Evolutionary conservation across 2,797 vertebrate species (phyloP).

Genomic region (Enteromius paludinosus): DNA sequence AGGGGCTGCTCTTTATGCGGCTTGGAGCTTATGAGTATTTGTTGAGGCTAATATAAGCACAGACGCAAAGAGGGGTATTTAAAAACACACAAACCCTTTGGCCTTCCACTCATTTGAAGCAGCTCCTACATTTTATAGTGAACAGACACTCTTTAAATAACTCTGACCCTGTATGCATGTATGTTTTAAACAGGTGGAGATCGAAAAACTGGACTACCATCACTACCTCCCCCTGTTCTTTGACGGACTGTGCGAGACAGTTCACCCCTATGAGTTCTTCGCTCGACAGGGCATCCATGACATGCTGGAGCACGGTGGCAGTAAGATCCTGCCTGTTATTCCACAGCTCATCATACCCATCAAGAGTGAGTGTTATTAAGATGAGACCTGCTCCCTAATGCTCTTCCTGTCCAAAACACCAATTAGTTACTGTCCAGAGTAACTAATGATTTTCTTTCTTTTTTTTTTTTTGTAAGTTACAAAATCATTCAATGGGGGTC

Average conservation of each 20-base stretch:
- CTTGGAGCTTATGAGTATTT: constrained; percentile 3
- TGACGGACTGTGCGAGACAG: constrained; percentile 89
- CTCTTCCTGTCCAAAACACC: background rate
- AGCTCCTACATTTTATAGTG: background rate
- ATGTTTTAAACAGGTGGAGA: constrained; percentile 81
- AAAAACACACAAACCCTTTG: constrained; percentile 38
- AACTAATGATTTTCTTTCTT: background rate
- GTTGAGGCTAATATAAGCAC: constrained; percentile 33
- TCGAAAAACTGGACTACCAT: constrained; percentile 92
- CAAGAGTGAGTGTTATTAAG: constrained; percentile 83
- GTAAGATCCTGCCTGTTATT: constrained; percentile 90
- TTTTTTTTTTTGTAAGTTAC: background rate
- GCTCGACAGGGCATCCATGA: constrained; percentile 91
- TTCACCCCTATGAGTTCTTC: constrained; percentile 91
- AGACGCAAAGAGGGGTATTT: constrained; percentile 13
- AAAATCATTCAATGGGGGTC: background rate
- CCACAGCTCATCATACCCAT: constrained; percentile 94
- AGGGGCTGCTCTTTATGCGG: constrained; percentile 16
- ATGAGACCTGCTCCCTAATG: background rate
- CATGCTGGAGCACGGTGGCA: constrained; percentile 90
- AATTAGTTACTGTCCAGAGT: background rate
- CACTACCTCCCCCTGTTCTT: constrained; percentile 92
- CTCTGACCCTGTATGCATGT: constrained; percentile 13
- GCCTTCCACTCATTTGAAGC: constrained; percentile 12
- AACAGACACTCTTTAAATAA: constrained; percentile 12